Percentiles rank a stretch among this genome's conserved stretches.
phyloP scores from a whole-genome alignment of 1,140 invertebrate species.

The Musca vetustissima region DNA sequence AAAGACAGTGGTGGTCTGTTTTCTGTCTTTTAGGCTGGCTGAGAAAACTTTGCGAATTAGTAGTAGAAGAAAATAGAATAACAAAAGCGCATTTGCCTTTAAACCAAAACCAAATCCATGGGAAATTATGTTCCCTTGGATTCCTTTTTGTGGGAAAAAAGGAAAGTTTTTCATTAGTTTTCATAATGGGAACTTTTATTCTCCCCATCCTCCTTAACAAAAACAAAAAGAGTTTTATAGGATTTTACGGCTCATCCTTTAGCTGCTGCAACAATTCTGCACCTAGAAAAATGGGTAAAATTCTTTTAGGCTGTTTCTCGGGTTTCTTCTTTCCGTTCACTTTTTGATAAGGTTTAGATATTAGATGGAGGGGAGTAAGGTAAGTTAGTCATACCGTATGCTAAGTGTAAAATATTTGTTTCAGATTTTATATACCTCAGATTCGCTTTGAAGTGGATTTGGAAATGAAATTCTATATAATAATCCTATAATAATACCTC shows the following conservation, averaged over 20 bases:
- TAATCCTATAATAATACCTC: no score
- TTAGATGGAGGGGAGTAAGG: no score
- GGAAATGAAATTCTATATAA: no score
- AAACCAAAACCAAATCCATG: constrained; percentile 3
- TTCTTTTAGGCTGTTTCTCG: constrained; percentile 4
- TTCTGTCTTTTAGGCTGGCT: neutral
- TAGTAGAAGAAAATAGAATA: neutral
- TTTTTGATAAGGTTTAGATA: no score
- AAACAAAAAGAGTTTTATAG: constrained; percentile 5
- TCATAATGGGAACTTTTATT: constrained; percentile 7
- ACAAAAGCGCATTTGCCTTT: constrained; percentile 16
- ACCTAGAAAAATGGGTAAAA: neutral
- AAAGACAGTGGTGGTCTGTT: neutral
- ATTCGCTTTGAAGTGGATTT: no score
- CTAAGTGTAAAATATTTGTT: neutral
- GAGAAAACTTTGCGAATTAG: neutral
- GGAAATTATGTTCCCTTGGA: neutral
- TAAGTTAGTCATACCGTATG: no score
- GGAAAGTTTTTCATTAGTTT: neutral
- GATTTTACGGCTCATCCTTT: constrained; percentile 6
- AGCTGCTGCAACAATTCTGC: neutral
- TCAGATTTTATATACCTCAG: no score
- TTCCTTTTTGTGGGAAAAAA: neutral
- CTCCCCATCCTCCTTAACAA: constrained; percentile 1
- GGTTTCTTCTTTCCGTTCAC: neutral